Evolutionary conservation across 2,113 vertebrate species (phyloP).

Genomic region (Rhizomys pruinosus): DNA sequence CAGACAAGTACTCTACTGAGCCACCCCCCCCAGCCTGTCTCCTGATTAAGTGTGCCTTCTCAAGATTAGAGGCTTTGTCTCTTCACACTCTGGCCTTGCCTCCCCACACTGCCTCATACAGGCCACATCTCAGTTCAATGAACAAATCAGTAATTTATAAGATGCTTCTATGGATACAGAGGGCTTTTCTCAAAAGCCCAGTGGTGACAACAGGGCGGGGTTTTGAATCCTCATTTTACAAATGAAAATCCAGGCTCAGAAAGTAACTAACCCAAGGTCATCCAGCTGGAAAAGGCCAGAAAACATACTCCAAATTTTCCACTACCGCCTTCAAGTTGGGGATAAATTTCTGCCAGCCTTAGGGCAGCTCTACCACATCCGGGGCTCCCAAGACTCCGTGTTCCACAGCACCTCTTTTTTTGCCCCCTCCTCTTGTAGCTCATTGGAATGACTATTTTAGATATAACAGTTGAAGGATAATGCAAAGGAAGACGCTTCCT

Average conservation of each 20-base stretch:
- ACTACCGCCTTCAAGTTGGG: neutral
- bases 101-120: no score
- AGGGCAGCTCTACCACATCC: neutral
- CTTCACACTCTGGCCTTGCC: no score
- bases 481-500: conserved; percentile 82
- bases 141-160: neutral
- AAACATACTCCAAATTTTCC: neutral
- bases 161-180: neutral
- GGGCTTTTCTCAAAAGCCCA: conserved; percentile 30
- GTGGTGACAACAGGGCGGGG: neutral
- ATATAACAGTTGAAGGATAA: conserved; percentile 84
- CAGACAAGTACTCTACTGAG: neutral
- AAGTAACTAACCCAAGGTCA: neutral
- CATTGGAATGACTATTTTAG: conserved; percentile 87
- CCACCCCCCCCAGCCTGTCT: neutral
- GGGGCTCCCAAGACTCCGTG: neutral
- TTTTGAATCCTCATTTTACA: neutral
- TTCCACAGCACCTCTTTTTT: neutral
- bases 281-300: neutral
- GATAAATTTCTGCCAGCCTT: neutral
- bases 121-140: neutral
- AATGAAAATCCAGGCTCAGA: conserved; percentile 5
- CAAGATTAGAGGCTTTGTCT: neutral
- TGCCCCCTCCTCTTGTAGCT: conserved; percentile 72
- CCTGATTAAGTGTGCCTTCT: neutral